These are phyloP conservation scores for Cheilosia impressa DNA, from an alignment of 2,888 invertebrate species.

Conservation along the genomic window DNA sequence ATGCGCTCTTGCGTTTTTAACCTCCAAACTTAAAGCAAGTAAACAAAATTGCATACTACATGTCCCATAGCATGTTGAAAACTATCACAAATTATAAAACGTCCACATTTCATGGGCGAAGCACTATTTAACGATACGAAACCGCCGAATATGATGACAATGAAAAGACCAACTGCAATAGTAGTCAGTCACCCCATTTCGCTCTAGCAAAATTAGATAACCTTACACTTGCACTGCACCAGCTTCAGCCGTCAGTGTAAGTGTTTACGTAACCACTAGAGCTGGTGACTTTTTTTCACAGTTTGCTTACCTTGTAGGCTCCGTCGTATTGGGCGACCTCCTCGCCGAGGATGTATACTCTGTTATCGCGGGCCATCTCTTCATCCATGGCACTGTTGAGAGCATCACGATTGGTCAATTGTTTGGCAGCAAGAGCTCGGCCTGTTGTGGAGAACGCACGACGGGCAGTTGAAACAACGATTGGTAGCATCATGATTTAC, in stretches of 20 bases:
- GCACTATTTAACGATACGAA: not conserved
- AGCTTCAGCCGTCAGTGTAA: constrained; percentile 47
- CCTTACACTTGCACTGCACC: constrained; percentile 65
- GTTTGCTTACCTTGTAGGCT: constrained; percentile 93
- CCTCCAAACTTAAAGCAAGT: not conserved
- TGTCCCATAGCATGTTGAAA: not conserved
- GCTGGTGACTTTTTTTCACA: constrained; percentile 22
- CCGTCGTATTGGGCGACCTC: constrained; percentile 99
- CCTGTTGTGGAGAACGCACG: constrained; percentile 85
- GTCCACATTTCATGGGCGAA: not conserved
- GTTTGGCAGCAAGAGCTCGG: constrained; percentile 84
- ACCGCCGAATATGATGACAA: not conserved
- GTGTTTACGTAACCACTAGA: constrained; percentile 67
- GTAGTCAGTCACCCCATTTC: constrained; percentile 19
- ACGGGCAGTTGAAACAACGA: constrained; percentile 82
- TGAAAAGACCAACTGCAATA: constrained; percentile 29
- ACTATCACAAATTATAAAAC: constrained; percentile 2
- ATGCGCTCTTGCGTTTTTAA: not conserved
- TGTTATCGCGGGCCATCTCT: constrained; percentile 96
- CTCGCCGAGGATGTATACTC: constrained; percentile 96
- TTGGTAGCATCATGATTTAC: constrained; percentile 79
- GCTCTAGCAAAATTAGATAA: constrained; percentile 61
- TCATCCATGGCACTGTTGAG: constrained; percentile 98
- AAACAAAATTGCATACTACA: constrained; percentile 31
- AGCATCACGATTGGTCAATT: constrained; percentile 98